These are phyloP conservation scores for Drosophila sproati DNA, from an alignment of 1,140 invertebrate species.

Conservation along the genomic window DNA sequence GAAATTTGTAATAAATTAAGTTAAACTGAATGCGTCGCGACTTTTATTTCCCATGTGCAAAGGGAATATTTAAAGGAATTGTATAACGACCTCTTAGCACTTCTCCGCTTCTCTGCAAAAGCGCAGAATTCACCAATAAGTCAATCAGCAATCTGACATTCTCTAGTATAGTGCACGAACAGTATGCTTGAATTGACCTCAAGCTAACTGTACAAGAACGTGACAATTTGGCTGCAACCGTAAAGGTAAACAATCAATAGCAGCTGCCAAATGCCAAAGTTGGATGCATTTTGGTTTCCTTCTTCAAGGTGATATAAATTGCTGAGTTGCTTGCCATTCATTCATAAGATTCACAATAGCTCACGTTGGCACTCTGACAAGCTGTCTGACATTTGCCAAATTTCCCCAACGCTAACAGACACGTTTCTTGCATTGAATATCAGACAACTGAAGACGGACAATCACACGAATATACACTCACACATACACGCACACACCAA, in stretches of 20 bases:
- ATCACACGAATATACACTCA: not conserved
- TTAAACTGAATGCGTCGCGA: not conserved
- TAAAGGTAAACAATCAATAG: conserved; percentile 56
- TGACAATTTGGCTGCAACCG: conserved; percentile 56
- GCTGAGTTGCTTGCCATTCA: conserved; percentile 41
- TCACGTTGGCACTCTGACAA: conserved; percentile 49
- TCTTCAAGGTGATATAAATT: conserved; percentile 36
- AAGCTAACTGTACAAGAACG: not conserved
- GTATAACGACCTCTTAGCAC: not conserved
- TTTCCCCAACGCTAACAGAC: conserved; percentile 55
- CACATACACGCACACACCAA: not conserved
- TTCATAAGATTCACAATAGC: conserved; percentile 48
- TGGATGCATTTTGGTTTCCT: conserved; percentile 54
- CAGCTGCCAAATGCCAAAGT: conserved; percentile 48
- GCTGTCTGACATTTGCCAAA: conserved; percentile 67
- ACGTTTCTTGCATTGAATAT: conserved; percentile 74
- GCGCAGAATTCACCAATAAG: not conserved
- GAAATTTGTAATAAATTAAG: conserved; percentile 7
- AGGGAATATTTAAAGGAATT: not conserved
- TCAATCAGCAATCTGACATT: conserved; percentile 10
- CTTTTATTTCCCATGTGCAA: not conserved
- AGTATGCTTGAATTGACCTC: not conserved
- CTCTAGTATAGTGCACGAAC: not conserved
- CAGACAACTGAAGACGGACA: conserved; percentile 16
- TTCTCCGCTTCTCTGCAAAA: not conserved